Evolutionary conservation across 1,140 invertebrate species (phyloP).

Genomic region (Steinernema feltiae): DNA sequence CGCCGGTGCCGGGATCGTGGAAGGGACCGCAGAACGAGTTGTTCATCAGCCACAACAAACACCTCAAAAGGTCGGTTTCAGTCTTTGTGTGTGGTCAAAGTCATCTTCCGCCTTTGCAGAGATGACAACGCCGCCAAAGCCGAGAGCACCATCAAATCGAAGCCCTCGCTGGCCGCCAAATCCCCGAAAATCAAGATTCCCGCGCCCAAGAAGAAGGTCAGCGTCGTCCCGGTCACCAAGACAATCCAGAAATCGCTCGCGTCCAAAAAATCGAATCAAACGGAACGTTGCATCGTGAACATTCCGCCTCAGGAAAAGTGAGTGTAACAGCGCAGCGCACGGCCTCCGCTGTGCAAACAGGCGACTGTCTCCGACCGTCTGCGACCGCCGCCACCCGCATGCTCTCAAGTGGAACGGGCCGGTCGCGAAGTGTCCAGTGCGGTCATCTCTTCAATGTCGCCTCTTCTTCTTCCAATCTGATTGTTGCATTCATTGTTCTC

Average conservation of each 20-base stretch:
- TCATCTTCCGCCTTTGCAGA: too few relatives aligned
- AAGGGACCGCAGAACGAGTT: conserved; percentile 24
- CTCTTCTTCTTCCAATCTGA: not conserved
- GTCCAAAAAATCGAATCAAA: not conserved
- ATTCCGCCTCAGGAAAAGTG: conserved; percentile 1
- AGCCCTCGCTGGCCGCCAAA: not conserved
- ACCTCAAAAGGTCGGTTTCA: conserved; percentile 23
- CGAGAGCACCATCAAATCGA: not conserved
- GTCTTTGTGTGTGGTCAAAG: not conserved
- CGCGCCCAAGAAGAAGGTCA: not conserved
- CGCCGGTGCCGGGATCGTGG: conserved; percentile 35
- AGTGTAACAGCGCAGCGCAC: not conserved
- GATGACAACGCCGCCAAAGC: not conserved
- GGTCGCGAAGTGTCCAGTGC: not conserved
- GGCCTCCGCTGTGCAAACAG: not conserved
- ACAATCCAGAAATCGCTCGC: not conserved
- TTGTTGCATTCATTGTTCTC: not conserved
- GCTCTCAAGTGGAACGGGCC: not conserved
- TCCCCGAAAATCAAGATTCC: conserved; percentile 2
- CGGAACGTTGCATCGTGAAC: not conserved
- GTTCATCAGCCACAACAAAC: conserved; percentile 34
- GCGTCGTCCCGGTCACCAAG: not conserved
- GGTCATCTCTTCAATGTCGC: not conserved
- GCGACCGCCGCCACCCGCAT: not conserved
- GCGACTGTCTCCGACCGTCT: too few relatives aligned